Percentiles rank a stretch among this genome's conserved stretches.
phyloP scores from a whole-genome alignment of 2,113 vertebrate species.

The Rhipidura dahli region DNA sequence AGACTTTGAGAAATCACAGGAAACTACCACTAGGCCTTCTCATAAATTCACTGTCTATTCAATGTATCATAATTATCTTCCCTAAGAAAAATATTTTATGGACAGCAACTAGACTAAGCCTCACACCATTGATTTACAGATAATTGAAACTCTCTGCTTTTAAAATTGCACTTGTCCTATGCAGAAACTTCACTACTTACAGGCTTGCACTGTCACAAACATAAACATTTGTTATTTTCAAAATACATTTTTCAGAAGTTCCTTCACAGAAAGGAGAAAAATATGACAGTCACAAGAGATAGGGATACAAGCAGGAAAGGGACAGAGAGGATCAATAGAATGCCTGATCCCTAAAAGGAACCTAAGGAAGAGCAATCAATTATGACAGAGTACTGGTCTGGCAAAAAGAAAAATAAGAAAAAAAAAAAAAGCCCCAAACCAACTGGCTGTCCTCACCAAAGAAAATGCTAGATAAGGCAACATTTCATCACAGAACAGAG shows the following conservation, averaged over 20 bases:
- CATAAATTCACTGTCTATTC: not conserved
- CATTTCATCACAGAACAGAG: not conserved
- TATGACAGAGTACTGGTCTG: not conserved
- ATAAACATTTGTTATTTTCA: not conserved
- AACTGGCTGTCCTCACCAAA: not conserved
- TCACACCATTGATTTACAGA: not conserved
- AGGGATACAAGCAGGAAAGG: not conserved
- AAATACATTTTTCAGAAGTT: not conserved
- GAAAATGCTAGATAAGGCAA: not conserved
- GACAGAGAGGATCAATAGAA: not conserved
- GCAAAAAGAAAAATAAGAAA: accelerated
- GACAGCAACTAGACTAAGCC: not conserved
- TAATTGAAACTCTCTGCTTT: not conserved
- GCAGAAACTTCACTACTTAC: not conserved
- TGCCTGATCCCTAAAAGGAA: not conserved
- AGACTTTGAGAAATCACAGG: not conserved
- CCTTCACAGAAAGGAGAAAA: not conserved
- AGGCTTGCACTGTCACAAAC: not conserved
- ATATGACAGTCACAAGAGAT: not conserved
- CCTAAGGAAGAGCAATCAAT: not conserved
- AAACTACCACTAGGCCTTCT: not conserved
- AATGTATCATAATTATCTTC: not conserved
- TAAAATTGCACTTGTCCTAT: not conserved
- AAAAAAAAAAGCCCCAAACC: not conserved
- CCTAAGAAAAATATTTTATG: not conserved